phyloP scores from a whole-genome alignment of 2,113 vertebrate genomes.

The Pelodiscus sinensis region DNA sequence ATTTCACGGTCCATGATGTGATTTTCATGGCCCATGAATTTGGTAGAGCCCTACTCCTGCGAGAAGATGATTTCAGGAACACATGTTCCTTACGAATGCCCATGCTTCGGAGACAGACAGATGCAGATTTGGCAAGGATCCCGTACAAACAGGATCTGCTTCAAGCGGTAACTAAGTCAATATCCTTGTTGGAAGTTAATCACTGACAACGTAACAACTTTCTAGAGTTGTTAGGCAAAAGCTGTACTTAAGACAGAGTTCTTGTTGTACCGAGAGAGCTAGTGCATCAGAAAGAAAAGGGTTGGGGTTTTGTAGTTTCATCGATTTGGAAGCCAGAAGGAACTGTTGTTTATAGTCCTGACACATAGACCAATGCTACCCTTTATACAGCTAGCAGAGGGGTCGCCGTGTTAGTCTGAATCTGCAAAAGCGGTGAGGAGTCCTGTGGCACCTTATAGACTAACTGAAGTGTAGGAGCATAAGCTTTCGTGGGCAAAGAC shows the following conservation, averaged over 20 bases:
- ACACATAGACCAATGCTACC: neutral
- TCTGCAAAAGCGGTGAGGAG: no score
- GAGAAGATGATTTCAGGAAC: neutral
- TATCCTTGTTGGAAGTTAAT: neutral
- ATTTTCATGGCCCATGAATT: no score
- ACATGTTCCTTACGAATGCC: rapidly evolving
- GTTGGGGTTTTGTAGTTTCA: neutral
- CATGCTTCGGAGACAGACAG: rapidly evolving
- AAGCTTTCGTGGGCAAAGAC: no score
- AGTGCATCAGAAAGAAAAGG: neutral
- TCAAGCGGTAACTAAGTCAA: neutral
- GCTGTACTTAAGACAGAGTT: rapidly evolving
- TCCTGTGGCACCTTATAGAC: no score
- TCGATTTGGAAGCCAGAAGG: neutral
- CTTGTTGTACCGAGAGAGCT: neutral
- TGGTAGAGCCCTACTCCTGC: rapidly evolving
- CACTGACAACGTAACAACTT: neutral
- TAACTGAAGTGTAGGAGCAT: no score
- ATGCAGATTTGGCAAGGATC: rapidly evolving
- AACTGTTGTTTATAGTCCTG: neutral
- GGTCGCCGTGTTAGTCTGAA: no score
- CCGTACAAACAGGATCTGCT: rapidly evolving
- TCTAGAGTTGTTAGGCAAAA: neutral
- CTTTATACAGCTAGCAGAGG: neutral
- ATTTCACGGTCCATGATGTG: no score